A percentile compares a stretch with the other conserved stretches of the same genome.
Conservation (phyloP, 1,140 invertebrate genomes). For the Eulimnadia texana region DNA sequence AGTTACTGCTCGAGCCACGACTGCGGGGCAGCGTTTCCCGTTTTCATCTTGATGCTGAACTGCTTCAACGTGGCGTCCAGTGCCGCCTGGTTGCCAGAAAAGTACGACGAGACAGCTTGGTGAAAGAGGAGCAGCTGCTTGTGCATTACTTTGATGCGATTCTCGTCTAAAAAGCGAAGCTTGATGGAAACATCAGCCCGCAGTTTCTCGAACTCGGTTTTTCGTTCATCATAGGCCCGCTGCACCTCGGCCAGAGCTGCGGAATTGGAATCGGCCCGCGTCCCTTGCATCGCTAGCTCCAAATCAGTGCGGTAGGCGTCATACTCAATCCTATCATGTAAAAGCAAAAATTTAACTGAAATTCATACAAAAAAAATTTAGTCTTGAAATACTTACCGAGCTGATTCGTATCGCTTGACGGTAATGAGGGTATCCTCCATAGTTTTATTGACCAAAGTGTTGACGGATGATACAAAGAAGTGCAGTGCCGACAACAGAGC, state of each 20-base stretch:
- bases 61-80: slow-evolving; percentile 89
- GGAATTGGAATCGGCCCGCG: slow-evolving; percentile 41
- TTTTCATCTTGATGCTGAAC: slow-evolving; percentile 79
- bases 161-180: slow-evolving; percentile 90
- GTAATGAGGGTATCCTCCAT: slow-evolving; percentile 92
- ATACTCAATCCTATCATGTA: slow-evolving; percentile 85
- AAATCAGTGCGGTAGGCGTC: slow-evolving; percentile 91
- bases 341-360: slow-evolving; percentile 20
- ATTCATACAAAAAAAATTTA: slow-evolving; percentile 5
- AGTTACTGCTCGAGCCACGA: slow-evolving; percentile 66
- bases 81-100: slow-evolving; percentile 83
- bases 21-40: slow-evolving; percentile 50
- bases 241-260: slow-evolving; percentile 60
- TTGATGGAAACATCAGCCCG: slow-evolving; percentile 86
- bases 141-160: slow-evolving; percentile 84
- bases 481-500: slow-evolving; percentile 77
- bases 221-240: slow-evolving; percentile 65
- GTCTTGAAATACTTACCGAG: slow-evolving; percentile 42
- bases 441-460: slow-evolving; percentile 89
- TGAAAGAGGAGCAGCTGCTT: slow-evolving; percentile 90
- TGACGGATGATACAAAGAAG: slow-evolving; percentile 89
- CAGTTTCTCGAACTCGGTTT: slow-evolving; percentile 78
- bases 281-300: slow-evolving; percentile 51
- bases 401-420: slow-evolving; percentile 79
- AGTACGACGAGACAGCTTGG: slow-evolving; percentile 91